Evolutionary conservation across 2,888 invertebrate species (phyloP).

Genomic region (Entomobrya multifasciata): DNA sequence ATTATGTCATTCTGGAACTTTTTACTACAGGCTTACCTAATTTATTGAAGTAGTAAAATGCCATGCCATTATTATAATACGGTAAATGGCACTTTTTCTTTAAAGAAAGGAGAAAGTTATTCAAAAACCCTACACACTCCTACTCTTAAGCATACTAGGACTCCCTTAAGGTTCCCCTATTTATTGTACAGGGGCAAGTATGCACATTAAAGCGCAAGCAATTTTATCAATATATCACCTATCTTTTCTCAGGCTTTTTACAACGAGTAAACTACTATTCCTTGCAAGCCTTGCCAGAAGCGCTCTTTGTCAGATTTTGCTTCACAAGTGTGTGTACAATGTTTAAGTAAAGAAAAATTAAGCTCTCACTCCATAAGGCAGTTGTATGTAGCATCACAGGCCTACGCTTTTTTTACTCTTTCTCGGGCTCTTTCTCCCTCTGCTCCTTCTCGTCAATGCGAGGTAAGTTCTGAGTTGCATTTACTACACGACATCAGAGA

Average conservation of each 20-base stretch:
- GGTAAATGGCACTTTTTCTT: not conserved
- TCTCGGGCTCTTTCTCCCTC: not conserved
- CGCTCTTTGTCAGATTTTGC: not conserved
- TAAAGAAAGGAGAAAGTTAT: not conserved
- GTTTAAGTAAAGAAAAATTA: not conserved
- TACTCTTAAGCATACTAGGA: too few relatives aligned
- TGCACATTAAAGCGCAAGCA: not conserved
- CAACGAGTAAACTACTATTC: not conserved
- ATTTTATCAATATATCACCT: conserved; percentile 13
- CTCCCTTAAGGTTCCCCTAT: conserved; percentile 18
- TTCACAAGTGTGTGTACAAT: not conserved
- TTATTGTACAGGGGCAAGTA: not conserved
- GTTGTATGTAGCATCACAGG: not conserved
- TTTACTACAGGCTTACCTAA: too few relatives aligned
- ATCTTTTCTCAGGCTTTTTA: not conserved
- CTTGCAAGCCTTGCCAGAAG: not conserved
- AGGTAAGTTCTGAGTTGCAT: not conserved
- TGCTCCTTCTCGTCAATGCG: not conserved
- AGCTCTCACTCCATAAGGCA: too few relatives aligned
- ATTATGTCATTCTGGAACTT: too few relatives aligned
- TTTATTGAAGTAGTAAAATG: conserved; percentile 9
- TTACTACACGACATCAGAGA: not conserved
- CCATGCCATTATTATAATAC: conserved; percentile 15
- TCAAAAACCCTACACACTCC: too few relatives aligned
- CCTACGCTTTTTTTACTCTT: not conserved